Base-by-base conservation (phyloP, 2,797 vertebrate genomes). In the Microctenopoma steveboyesi region DNA sequence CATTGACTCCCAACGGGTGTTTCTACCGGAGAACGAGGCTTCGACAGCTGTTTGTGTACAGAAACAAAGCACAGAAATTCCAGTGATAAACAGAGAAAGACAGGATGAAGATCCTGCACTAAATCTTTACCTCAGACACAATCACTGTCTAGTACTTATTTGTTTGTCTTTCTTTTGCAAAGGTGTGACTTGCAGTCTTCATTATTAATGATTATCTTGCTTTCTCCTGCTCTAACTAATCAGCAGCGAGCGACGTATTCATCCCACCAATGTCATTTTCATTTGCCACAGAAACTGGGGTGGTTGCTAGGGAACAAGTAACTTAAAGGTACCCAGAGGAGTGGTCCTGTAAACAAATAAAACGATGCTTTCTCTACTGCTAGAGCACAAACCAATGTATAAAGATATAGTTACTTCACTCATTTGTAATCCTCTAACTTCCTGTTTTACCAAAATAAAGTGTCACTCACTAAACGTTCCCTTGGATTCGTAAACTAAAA, bases 21-120 rank as follows among this genome's bases (percentile, higher is more conserved):
- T 9, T n/a, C 56, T 13, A 52, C 30, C 15, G 62, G 8, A 69
- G 43, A 72, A 72, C 51, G 60, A 53, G 62, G 65, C 50, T 4
- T 39, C 45, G 6, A n/a, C 7, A 22, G 33, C 35, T 54, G 58
- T 63, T 61, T 55, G 55, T 33, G 22, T 22, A 22, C 22, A 22
- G 22, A 22, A 72, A 69, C 53, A 61, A n/a, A 76, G 55, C 43
- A 3, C 70, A 61, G 75, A 74, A 76, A 78, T 81, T 82, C 72
- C 76, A 43, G 56, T 5, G 74, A 83, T 60, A 68, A 79, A 72
- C 63, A 73, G 37, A 64, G 18, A 60, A 65, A 60, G 49, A 39
- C 46, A n/a, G 22, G 22, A 22, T 22, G 22, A 22, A 22, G 22
- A 22, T 22, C 22, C 22, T 22, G 22, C 22, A 22, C 22, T 22